These are phyloP conservation scores for Sycophila sp. DNA, from an alignment of 1,140 invertebrate species.

Conservation along the genomic window DNA sequence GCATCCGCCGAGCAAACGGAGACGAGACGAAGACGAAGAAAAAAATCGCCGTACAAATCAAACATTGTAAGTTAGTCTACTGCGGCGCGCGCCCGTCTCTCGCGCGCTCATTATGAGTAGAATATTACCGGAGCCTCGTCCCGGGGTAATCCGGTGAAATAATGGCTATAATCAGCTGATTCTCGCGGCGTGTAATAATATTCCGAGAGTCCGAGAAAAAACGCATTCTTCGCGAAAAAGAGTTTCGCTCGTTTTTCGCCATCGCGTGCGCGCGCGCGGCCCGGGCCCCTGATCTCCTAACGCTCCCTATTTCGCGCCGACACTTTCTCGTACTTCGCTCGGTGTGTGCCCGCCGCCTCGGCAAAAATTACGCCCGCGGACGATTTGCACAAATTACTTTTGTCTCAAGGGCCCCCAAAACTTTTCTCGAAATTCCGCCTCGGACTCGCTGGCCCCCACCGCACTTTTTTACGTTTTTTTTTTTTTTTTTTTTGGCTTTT, in stretches of 20 bases:
- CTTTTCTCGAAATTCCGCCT: conserved; percentile 30
- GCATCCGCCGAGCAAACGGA: background rate
- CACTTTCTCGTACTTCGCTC: background rate
- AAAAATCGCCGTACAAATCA: background rate
- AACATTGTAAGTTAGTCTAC: conserved; percentile 26
- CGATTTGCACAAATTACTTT: conserved; percentile 41
- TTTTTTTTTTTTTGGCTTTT: background rate
- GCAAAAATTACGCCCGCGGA: conserved; percentile 21
- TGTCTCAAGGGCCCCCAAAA: conserved; percentile 24
- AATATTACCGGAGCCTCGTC: background rate
- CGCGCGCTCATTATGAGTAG: conserved; percentile 17
- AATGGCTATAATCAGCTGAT: conserved; percentile 40
- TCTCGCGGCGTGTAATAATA: conserved; percentile 34
- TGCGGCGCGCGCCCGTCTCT: background rate
- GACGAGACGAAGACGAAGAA: background rate
- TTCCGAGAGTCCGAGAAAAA: background rate
- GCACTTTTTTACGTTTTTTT: too few relatives aligned
- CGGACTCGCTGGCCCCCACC: background rate
- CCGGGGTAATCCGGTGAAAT: conserved; percentile 26
- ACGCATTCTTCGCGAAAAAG: conserved; percentile 26
- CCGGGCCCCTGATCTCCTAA: too few relatives aligned
- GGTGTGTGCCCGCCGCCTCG: conserved; percentile 3
- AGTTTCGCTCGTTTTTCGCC: conserved; percentile 22
- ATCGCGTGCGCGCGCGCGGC: conserved; percentile 36
- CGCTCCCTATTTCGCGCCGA: background rate